Evolutionary conservation across 2,797 vertebrate genomes (phyloP).

Genomic region (Cirrhinus mrigala): DNA sequence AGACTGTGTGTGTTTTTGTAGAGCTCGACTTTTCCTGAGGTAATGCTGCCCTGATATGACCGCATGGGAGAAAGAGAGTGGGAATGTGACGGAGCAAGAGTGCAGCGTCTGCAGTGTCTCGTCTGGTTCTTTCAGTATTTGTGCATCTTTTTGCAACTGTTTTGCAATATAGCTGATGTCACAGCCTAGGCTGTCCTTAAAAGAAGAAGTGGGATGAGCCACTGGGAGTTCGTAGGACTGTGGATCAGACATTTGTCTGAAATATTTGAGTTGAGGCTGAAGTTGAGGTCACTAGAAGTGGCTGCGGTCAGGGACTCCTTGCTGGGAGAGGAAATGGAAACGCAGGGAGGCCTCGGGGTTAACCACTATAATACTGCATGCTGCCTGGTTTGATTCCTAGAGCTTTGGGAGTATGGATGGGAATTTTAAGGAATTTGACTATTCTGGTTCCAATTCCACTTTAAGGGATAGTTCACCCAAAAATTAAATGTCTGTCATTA

Average conservation of each 20-base stretch:
- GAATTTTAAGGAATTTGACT: neutral
- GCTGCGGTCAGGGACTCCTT: conserved; percentile 12
- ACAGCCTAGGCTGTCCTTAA: neutral
- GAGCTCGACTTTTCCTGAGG: conserved; percentile 75
- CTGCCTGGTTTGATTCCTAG: neutral
- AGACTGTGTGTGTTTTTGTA: conserved; percentile 75
- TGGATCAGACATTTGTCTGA: neutral
- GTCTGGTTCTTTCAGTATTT: conserved; percentile 23
- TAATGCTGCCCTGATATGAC: conserved; percentile 72
- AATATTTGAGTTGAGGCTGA: conserved; percentile 9
- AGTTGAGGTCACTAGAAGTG: conserved; percentile 31
- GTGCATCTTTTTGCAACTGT: neutral
- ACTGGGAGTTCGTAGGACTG: neutral
- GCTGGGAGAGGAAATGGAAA: conserved; percentile 41
- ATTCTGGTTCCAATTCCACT: neutral
- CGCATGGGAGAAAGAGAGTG: conserved; percentile 43
- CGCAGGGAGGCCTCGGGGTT: conserved; percentile 10
- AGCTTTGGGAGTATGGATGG: neutral
- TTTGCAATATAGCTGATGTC: conserved; percentile 7
- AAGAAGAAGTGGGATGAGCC: neutral
- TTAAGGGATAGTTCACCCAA: too few relatives aligned
- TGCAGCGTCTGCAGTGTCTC: conserved; percentile 3
- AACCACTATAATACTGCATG: conserved; percentile 19
- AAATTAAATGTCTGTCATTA: too few relatives aligned
- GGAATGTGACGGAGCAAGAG: conserved; percentile 20